phyloP scores from a whole-genome alignment of 2,888 invertebrate species.

The Tinea pellionella region DNA sequence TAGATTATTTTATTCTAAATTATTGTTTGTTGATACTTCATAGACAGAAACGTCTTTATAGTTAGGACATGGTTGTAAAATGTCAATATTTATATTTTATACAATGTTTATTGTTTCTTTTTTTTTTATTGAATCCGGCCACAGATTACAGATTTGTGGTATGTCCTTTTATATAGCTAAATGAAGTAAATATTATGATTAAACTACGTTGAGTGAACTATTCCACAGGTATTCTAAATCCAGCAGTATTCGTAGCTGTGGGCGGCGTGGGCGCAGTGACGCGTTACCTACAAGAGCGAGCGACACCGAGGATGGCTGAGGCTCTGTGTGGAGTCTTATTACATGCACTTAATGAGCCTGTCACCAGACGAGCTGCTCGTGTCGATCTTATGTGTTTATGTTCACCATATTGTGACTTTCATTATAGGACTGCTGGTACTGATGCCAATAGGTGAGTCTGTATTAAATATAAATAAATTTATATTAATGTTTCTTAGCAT shows the following conservation, averaged over 20 bases:
- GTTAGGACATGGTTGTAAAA: too few relatives aligned
- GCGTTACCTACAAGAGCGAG: conserved; percentile 85
- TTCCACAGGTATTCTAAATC: conserved; percentile 80
- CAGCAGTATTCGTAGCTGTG: conserved; percentile 80
- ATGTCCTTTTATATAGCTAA: too few relatives aligned
- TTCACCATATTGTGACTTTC: conserved; percentile 94
- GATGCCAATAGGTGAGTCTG: conserved; percentile 74
- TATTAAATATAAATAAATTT: background rate
- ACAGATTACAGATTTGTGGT: too few relatives aligned
- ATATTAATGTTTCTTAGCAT: background rate
- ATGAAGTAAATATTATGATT: too few relatives aligned
- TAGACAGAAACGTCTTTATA: too few relatives aligned
- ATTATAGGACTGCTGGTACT: conserved; percentile 78
- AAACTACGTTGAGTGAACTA: background rate
- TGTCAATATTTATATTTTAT: too few relatives aligned
- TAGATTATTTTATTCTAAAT: too few relatives aligned
- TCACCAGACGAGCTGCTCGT: conserved; percentile 78
- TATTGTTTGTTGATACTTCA: too few relatives aligned
- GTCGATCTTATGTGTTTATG: conserved; percentile 85
- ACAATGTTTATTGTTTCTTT: too few relatives aligned
- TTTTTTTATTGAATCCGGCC: too few relatives aligned
- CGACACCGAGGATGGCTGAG: conserved; percentile 90
- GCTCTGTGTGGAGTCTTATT: conserved; percentile 89
- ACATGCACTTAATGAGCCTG: conserved; percentile 86
- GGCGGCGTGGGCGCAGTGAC: conserved; percentile 87